phyloP scores from a whole-genome alignment of 2,113 vertebrate genomes.

The Osmerus mordax region DNA sequence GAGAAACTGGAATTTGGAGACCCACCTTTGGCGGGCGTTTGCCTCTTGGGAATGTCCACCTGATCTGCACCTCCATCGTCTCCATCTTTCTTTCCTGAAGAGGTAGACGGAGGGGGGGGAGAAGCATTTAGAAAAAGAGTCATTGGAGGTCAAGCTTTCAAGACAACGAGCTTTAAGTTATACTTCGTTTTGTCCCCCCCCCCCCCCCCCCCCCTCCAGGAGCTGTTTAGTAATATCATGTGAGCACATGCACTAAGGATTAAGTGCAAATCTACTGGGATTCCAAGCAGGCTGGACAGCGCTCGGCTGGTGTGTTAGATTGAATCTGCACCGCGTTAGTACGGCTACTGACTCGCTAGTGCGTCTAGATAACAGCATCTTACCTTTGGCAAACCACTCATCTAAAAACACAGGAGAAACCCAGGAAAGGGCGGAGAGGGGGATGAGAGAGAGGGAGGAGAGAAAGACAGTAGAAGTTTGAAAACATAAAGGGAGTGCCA shows the following conservation, averaged over 20 bases:
- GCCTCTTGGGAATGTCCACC: constrained; percentile 93
- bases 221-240: too few species aligned
- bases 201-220: too few species aligned
- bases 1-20: rapidly evolving
- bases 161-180: too few species aligned
- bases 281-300: too few species aligned
- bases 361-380: constrained; percentile 66
- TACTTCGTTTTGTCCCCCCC: too few species aligned
- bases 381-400: constrained; percentile 98
- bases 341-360: constrained; percentile 20
- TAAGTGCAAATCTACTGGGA: too few species aligned
- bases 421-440: constrained; percentile 56
- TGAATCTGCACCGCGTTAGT: too few species aligned
- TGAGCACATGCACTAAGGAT: too few species aligned
- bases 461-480: constrained; percentile 51
- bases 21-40: constrained; percentile 86
- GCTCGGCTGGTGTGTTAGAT: neutral
- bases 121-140: too few species aligned
- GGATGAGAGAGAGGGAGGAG: constrained; percentile 23
- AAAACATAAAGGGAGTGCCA: constrained; percentile 67
- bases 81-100: constrained; percentile 85
- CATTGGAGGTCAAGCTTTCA: too few species aligned
- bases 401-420: constrained; percentile 72
- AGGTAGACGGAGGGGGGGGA: neutral
- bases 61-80: constrained; percentile 76